Evolutionary conservation across 2,113 vertebrate species (phyloP).

Genomic region (Phalacrocorax aristotelis): DNA sequence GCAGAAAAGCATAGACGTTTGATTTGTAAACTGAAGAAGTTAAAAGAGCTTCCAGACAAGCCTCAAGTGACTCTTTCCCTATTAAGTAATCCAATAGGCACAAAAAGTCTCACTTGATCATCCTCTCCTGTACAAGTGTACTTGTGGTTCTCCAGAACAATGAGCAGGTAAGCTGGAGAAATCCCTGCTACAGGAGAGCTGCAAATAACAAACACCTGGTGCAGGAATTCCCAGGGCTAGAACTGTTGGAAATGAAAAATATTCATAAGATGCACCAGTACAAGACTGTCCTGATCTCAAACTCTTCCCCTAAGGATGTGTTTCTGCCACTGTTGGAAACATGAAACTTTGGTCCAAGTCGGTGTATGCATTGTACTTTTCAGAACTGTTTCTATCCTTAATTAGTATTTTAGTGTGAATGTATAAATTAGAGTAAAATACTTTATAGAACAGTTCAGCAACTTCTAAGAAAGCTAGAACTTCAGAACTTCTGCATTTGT

Average conservation of each 20-base stretch:
- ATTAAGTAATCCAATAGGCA: neutral
- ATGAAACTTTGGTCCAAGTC: neutral
- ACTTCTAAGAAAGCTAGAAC: neutral
- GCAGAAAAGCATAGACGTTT: neutral
- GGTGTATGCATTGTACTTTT: neutral
- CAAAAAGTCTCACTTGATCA: neutral
- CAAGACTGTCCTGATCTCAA: neutral
- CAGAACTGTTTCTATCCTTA: neutral
- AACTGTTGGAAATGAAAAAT: neutral
- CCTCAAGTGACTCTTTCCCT: neutral
- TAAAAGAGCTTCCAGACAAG: neutral
- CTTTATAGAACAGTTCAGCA: neutral
- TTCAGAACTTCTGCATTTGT: neutral
- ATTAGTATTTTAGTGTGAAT: neutral
- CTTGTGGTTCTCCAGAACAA: neutral
- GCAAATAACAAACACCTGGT: neutral
- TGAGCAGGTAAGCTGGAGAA: neutral
- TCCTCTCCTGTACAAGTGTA: neutral
- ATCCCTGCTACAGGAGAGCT: neutral
- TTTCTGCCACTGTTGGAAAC: neutral
- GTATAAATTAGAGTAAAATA: neutral
- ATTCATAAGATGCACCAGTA: neutral
- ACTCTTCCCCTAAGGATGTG: rapidly evolving
- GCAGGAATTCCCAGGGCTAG: neutral
- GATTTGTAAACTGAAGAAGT: neutral